Evolutionary conservation across 2,113 vertebrate genomes (phyloP).

Genomic region (Cyphomyrus discorhynchus): DNA sequence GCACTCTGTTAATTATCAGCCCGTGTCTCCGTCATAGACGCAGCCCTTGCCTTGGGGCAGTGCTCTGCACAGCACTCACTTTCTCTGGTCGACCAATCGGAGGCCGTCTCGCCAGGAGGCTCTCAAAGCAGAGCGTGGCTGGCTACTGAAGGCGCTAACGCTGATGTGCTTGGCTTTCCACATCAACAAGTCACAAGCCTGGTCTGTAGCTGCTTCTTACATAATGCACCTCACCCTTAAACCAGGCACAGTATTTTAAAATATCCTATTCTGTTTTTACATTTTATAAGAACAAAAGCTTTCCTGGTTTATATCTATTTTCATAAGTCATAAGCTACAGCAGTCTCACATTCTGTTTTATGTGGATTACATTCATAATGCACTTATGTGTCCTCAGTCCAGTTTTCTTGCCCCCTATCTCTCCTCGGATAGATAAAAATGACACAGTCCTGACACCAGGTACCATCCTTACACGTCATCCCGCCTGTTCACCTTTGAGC

Average conservation of each 20-base stretch:
- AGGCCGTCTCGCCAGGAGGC: not conserved
- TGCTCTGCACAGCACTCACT: not conserved
- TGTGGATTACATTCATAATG: not conserved
- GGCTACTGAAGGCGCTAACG: not conserved
- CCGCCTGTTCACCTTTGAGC: slow-evolving; percentile 39
- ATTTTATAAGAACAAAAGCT: not conserved
- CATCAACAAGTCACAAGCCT: not conserved
- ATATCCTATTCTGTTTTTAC: not conserved
- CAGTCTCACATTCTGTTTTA: not conserved
- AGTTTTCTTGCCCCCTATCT: not conserved
- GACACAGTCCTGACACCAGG: not conserved
- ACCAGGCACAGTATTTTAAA: not conserved
- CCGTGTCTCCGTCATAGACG: not conserved
- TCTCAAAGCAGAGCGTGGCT: not conserved
- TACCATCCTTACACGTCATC: not conserved
- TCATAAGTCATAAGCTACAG: not conserved
- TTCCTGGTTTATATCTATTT: not conserved
- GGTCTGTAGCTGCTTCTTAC: not conserved
- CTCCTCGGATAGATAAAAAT: not conserved
- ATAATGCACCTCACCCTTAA: not conserved
- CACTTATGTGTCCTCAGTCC: not conserved
- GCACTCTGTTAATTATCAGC: slow-evolving; percentile 49
- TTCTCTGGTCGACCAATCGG: not conserved
- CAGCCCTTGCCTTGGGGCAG: not conserved
- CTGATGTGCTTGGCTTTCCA: not conserved